Evolutionary conservation across 2,797 vertebrate genomes (phyloP).

Genomic region (Falco peregrinus): DNA sequence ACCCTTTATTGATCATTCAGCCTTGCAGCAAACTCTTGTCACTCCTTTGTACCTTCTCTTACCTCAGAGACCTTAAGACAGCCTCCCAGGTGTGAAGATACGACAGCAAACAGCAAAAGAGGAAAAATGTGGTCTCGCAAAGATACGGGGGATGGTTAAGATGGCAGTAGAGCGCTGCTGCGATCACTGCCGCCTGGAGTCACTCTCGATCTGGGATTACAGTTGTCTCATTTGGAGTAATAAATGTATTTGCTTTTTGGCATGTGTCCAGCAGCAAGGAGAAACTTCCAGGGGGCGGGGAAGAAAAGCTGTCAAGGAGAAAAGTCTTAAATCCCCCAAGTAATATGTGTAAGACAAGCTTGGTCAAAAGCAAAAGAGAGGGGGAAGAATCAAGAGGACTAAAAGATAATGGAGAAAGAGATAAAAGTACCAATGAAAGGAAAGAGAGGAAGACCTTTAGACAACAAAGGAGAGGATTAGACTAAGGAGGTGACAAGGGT

Average conservation of each 20-base stretch:
- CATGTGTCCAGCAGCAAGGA: rapidly evolving
- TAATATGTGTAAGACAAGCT: not conserved
- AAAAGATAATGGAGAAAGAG: not conserved
- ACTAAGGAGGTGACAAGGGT: conserved; percentile 1
- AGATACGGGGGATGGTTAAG: not conserved
- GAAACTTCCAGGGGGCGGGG: not conserved
- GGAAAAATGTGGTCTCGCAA: not conserved
- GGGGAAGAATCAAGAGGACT: not conserved
- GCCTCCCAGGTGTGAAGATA: not conserved
- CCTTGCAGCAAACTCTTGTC: not conserved
- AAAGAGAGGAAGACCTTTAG: not conserved
- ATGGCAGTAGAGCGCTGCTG: not conserved
- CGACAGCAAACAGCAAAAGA: not conserved
- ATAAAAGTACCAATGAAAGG: not conserved
- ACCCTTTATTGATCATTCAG: not conserved
- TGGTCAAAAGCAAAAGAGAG: not conserved
- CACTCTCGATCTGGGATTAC: not conserved
- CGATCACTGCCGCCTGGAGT: not conserved
- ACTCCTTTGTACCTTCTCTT: not conserved
- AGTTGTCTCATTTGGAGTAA: not conserved
- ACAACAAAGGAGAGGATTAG: conserved; percentile 6
- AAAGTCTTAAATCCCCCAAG: not conserved
- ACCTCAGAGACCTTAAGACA: not conserved
- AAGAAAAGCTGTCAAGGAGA: not conserved
- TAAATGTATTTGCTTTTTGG: not conserved